Evolutionary conservation across 2,113 vertebrate genomes (phyloP).

Genomic region (Sylvietta virens): DNA sequence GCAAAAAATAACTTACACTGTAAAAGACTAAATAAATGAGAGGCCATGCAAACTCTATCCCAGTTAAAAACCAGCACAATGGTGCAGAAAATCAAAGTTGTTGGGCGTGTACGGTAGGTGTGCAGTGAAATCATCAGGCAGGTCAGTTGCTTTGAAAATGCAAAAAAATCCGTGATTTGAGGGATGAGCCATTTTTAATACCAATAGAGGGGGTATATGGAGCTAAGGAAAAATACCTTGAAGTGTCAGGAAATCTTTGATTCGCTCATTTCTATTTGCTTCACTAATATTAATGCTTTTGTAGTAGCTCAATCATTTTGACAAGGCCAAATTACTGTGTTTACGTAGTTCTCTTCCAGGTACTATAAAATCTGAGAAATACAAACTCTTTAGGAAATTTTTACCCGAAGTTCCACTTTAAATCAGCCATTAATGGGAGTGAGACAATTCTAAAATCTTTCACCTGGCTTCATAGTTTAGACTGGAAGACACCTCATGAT

Average conservation of each 20-base stretch:
- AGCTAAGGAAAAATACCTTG: not conserved
- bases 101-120: not conserved
- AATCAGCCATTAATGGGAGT: not conserved
- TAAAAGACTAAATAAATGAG: not conserved
- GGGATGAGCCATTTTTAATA: not conserved
- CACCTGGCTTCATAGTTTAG: not conserved
- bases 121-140: not conserved
- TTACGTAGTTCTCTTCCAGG: not conserved
- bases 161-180: not conserved
- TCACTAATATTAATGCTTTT: not conserved
- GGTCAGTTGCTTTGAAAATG: not conserved
- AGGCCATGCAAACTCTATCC: not conserved
- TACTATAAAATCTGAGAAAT: not conserved
- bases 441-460: not conserved
- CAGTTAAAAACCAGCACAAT: not conserved
- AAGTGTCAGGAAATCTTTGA: not conserved
- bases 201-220: not conserved
- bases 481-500: not conserved
- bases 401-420: not conserved
- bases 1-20: not conserved
- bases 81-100: not conserved
- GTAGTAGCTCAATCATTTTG: not conserved
- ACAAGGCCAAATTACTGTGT: not conserved
- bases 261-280: not conserved
- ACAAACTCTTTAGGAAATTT: not conserved